Evolutionary conservation across 2,797 vertebrate genomes (phyloP).

Genomic region (Eutrigla gurnardus): DNA sequence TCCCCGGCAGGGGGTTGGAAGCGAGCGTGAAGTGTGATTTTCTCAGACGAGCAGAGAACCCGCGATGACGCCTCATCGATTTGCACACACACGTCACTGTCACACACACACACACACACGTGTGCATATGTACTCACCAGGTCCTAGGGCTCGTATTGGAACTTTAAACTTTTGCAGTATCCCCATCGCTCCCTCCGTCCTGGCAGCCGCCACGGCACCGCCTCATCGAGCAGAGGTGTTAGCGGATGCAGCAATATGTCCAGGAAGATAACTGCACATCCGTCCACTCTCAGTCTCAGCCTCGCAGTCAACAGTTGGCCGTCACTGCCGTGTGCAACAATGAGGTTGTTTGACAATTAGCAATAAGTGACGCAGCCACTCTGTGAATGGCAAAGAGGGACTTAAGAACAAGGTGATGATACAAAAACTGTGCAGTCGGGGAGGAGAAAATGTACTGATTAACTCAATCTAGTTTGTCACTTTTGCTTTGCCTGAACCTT

Average conservation of each 20-base stretch:
- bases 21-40: conserved; percentile 87
- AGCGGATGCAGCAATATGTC: conserved; percentile 72
- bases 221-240: conserved; percentile 72
- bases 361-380: conserved; percentile 16
- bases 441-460: conserved; percentile 9
- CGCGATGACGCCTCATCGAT: conserved; percentile 82
- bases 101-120: conserved; percentile 13
- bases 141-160: not conserved
- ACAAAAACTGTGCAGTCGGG: not conserved
- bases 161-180: no score
- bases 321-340: conserved; percentile 34
- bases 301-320: conserved; percentile 50
- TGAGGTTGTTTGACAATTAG: conserved; percentile 39
- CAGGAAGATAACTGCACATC: conserved; percentile 64
- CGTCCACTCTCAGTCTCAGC: conserved; percentile 26
- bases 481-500: not conserved
- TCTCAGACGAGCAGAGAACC: conserved; percentile 88
- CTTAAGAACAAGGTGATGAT: conserved; percentile 17
- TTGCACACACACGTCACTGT: conserved; percentile 46
- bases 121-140: conserved; percentile 7
- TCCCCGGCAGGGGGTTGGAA: conserved; percentile 86
- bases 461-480: not conserved
- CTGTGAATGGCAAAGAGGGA: conserved; percentile 13
- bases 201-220: conserved; percentile 50
- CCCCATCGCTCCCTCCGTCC: conserved; percentile 7